Base-by-base conservation (phyloP, 2,888 invertebrate genomes). In the Parapristionchus giblindavisi region DNA sequence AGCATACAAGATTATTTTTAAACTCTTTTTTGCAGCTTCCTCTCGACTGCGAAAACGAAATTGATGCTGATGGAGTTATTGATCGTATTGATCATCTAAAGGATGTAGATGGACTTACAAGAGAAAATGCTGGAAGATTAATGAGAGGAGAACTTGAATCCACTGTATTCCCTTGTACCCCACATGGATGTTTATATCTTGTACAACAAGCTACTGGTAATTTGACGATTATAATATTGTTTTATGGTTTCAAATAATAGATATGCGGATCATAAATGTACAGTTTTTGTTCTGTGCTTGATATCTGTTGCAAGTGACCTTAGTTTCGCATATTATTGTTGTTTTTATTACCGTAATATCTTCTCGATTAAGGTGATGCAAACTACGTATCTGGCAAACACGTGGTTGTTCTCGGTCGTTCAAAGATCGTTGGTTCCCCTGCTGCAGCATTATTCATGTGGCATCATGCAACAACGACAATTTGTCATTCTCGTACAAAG, bases 391-490 rank as follows among this genome's bases (percentile, higher is more conserved):
- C 74, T 40, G 87, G 87, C 29, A 87, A 87, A 65, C 91, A 91
- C 79, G 96, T 94, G 2, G 97, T 98, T 3, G 96, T 99, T 27
- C 89, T 99, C 54, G 99, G 99, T 0, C 92, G 99, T 82, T 97
- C 96, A 89, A 96, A 96, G 90, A 98, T 99, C 87, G 96, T 99
- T 1, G 63, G 99, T 58, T 94, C 96, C 0, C 99, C 99, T 0
- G 94, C 93, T 79, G 92, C 96, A 0, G 95, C 96, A 89, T 91
- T 99, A 40, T 91, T 99, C 51, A 94, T 95, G 89, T 98, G 97
- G 97, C 92, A 95, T 83, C 92, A 99, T 89, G 97, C 96, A 1
- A 99, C 99, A 0, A 96, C 97, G 3, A 98, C 98, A 0, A 92
- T 95, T 51, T 98, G 98, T 86, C 99, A 99, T 89, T 97, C 98